phyloP scores from a whole-genome alignment of 1,140 invertebrate species.

The Grapholita molesta region DNA sequence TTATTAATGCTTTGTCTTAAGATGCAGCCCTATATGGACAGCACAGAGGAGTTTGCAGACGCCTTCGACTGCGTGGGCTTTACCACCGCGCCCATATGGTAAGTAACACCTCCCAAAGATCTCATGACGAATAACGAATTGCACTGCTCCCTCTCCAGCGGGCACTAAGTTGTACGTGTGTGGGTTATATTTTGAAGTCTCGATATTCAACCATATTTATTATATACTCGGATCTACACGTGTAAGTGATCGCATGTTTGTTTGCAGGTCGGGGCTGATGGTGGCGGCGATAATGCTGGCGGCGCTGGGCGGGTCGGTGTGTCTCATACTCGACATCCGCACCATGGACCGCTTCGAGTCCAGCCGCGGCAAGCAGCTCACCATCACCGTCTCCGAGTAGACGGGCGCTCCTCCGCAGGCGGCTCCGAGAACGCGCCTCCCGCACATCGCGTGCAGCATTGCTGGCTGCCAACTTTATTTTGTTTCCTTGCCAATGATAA shows the following conservation, averaged over 20 bases:
- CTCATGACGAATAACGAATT: no score
- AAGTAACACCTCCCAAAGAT: slow-evolving; percentile 30
- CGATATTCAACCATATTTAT: no score
- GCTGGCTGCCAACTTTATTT: no score
- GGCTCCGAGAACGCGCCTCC: background rate
- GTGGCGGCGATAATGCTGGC: slow-evolving; percentile 86
- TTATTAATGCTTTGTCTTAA: slow-evolving; percentile 34
- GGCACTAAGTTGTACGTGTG: no score
- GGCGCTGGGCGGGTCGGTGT: slow-evolving; percentile 90
- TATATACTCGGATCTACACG: background rate
- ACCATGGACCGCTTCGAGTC: slow-evolving; percentile 99
- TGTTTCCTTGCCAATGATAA: no score
- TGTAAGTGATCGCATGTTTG: background rate
- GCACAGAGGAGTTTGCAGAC: slow-evolving; percentile 80
- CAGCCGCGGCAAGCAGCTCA: slow-evolving; percentile 95
- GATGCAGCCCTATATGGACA: slow-evolving; percentile 79
- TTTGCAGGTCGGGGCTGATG: slow-evolving; percentile 86
- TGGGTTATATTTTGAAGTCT: no score
- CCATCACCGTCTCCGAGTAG: slow-evolving; percentile 87
- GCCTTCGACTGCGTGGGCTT: slow-evolving; percentile 94
- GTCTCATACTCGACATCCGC: slow-evolving; percentile 95
- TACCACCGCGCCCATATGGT: slow-evolving; percentile 94
- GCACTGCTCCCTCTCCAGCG: no score
- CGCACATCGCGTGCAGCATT: background rate
- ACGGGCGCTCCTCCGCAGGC: background rate